Conservation (phyloP, 2,113 vertebrate genomes). For the Sus scrofa region T2T-Sscrofa CM000814.6:55441001-55441500, state of each 20-base stretch:
- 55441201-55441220: neutral
- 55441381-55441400: neutral
- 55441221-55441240: neutral
- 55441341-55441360: neutral
- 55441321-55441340: neutral
- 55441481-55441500: neutral
- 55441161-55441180: neutral
- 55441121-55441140: neutral
- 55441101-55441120: neutral
- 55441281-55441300: neutral
- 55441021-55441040: neutral
- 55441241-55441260: neutral
- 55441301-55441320: neutral
- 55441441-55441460: neutral
- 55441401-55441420: neutral
- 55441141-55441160: neutral
- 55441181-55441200: neutral
- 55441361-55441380: neutral
- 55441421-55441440: neutral
- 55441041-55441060: neutral
- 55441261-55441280: neutral
- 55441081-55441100: neutral
- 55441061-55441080: neutral
- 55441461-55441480: neutral
- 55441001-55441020: neutral